phyloP scores from a whole-genome alignment of 2,888 invertebrate species.

The Sipunculus nudus region DNA sequence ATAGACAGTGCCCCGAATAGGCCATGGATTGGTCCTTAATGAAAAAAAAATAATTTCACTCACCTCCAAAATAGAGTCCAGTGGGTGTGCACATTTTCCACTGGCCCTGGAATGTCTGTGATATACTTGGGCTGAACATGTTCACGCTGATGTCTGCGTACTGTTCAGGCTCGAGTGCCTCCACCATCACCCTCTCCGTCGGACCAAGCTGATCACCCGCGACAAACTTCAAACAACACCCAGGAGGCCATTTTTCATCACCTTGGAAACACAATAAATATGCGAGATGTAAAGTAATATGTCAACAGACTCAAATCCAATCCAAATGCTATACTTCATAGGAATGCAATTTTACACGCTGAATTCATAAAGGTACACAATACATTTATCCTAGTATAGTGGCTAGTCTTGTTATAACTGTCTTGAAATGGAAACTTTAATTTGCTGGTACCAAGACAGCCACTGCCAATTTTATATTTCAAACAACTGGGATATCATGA shows the following conservation, averaged over 20 bases:
- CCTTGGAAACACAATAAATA: no score
- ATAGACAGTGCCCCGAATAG: no score
- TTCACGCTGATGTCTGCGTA: constrained; percentile 80
- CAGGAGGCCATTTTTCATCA: constrained; percentile 84
- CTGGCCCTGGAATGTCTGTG: constrained; percentile 84
- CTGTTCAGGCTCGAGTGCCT: constrained; percentile 80
- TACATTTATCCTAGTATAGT: no score
- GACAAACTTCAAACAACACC: constrained; percentile 78
- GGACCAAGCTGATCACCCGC: constrained; percentile 75
- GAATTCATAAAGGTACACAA: no score
- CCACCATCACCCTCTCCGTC: constrained; percentile 72
- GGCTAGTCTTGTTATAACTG: no score
- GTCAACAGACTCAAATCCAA: neutral
- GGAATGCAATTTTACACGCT: no score
- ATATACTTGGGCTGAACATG: constrained; percentile 79
- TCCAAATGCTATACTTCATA: neutral
- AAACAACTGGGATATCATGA: no score
- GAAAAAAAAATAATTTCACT: no score
- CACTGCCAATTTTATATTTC: no score
- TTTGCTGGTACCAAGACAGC: no score
- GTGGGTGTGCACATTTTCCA: constrained; percentile 89
- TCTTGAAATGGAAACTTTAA: no score
- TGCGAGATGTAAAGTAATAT: neutral
- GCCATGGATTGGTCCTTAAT: no score
- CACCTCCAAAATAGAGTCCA: constrained; percentile 93